Evolutionary conservation across 2,113 vertebrate genomes (phyloP), one percentile per base, ranked within the genome.

Genomic region (Calidris pygmaea): DNA sequence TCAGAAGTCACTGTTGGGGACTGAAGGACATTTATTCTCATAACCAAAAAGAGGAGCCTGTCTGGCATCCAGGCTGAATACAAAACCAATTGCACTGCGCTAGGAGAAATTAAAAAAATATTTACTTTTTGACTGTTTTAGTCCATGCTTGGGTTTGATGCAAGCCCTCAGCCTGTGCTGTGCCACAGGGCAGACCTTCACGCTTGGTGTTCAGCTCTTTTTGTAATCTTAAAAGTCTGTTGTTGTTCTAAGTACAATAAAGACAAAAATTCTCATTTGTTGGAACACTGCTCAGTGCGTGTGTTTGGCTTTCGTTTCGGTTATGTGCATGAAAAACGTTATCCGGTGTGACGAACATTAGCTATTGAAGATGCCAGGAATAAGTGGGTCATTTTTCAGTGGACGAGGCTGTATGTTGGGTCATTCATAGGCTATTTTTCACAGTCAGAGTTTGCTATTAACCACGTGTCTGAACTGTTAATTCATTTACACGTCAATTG

Each of bases 221-320:
- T 90, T 98, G 97, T 98, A 95, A 97, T 76, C 95, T 90, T 96
- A 66, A 83, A 70, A 97, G 89, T 67, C 93, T 89, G 86, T 90
- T 95, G 91, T 95, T 95, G 96, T 93, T 98, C 94, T 90, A 43
- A 97, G 96, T 97, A 93, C 88, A 96, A 93, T 97, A 97, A 97
- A 97, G 85, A 79, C 91, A 96, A 90, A 43, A 32, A 24, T 24
- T 75, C 66, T 22, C 20, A n/a, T 96, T 97, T 94, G 96, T 81
- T 96, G 93, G 91, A 76, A 65, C 81, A 7, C 65, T n/a, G 79
- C 45, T 48, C 53, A 79, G 2, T 39, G 53, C 37, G n/a, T 73
- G 66, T 26, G 3, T 90, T 89, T 94, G 95, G 96, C 92, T 95
- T 91, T 86, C 29, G 47, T 88, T 76, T 95, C 41, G 18, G 41